phyloP scores from a whole-genome alignment of 2,797 vertebrate species.

The Sebastes matsubarae region DNA sequence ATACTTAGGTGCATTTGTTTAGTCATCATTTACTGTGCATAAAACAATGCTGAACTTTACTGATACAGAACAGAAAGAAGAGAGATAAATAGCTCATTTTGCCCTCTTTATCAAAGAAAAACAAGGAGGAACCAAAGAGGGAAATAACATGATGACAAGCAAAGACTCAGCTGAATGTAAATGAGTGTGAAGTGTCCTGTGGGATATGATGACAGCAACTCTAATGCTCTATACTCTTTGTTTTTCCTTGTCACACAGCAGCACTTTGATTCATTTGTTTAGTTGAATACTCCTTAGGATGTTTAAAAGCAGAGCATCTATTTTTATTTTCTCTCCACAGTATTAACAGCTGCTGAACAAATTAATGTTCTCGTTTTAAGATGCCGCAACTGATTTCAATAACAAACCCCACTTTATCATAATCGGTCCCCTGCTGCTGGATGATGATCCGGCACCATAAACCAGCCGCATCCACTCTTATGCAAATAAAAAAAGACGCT shows the following conservation, averaged over 20 bases:
- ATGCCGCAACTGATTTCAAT: conserved; percentile 5
- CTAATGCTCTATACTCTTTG: neutral
- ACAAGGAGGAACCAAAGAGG: neutral
- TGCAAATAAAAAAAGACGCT: neutral
- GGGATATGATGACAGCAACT: neutral
- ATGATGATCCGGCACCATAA: neutral
- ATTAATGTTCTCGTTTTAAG: neutral
- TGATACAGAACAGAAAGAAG: neutral
- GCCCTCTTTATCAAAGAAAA: neutral
- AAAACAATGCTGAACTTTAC: neutral
- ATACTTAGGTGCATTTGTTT: neutral
- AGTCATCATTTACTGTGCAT: neutral
- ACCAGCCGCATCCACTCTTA: neutral
- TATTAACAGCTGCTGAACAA: neutral
- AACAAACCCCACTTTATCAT: neutral
- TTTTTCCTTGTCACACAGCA: neutral
- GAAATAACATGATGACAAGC: neutral
- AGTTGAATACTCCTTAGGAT: neutral
- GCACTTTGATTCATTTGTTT: neutral
- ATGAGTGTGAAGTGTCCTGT: neutral
- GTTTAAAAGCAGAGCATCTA: neutral
- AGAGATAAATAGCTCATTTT: neutral
- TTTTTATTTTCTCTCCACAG: neutral
- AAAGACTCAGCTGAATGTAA: neutral
- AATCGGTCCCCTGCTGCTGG: neutral